phyloP scores from a whole-genome alignment of 2,113 vertebrate genomes.

The Nothobranchius furzeri region DNA sequence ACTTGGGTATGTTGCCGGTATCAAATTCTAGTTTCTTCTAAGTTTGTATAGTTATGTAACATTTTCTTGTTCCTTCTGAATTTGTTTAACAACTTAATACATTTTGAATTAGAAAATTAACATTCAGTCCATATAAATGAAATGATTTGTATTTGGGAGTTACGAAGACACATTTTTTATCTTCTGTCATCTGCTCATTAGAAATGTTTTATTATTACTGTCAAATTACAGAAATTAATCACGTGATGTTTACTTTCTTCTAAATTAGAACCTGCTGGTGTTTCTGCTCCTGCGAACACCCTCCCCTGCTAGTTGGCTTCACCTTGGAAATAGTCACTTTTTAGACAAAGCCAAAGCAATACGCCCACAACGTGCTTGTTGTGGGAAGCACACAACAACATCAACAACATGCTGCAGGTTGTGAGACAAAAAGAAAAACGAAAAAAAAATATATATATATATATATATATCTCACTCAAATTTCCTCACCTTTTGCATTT shows the following conservation, averaged over 20 bases:
- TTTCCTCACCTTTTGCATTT: conserved; percentile 28
- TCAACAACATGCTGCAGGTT: conserved; percentile 25
- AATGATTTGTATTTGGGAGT: too few relatives aligned
- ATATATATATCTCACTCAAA: conserved; percentile 3
- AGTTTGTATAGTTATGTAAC: not conserved
- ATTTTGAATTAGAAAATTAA: too few relatives aligned
- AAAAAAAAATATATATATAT: not conserved
- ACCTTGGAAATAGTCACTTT: conserved; percentile 38
- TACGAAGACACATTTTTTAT: too few relatives aligned
- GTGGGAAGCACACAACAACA: conserved; percentile 42
- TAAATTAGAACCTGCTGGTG: conserved; percentile 32
- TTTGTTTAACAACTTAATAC: not conserved
- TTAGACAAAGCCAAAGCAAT: conserved; percentile 35
- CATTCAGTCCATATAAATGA: too few relatives aligned
- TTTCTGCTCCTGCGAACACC: conserved; percentile 35
- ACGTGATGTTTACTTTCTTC: conserved; percentile 23
- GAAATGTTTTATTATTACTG: not conserved
- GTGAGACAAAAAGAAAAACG: not conserved
- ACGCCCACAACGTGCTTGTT: conserved; percentile 39
- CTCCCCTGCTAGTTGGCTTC: conserved; percentile 36
- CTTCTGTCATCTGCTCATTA: too few relatives aligned
- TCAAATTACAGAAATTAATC: not conserved
- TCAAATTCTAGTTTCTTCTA: not conserved
- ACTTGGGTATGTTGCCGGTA: not conserved
- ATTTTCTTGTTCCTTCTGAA: not conserved